Conservation (phyloP, 2,113 vertebrate species). For the Vanacampus margaritifer region DNA sequence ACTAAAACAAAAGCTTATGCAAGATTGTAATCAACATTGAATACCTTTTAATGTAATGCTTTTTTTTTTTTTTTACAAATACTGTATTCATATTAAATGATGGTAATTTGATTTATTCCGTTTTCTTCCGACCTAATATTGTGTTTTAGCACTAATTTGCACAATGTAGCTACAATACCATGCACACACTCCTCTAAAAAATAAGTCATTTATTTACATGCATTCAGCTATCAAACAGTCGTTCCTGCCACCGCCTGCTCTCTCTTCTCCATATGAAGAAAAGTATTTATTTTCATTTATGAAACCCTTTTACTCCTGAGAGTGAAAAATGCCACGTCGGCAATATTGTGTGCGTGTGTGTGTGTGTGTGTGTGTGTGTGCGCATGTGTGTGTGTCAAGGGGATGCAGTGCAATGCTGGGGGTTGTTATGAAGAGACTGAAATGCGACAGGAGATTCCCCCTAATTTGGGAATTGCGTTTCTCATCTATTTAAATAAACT, state of each 20-base stretch:
- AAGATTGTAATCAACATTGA: not conserved
- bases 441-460: conserved; percentile 67
- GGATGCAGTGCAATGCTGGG: conserved; percentile 57
- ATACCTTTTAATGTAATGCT: too few species aligned
- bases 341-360: conserved; percentile 48
- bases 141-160: conserved; percentile 21
- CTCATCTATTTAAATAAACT: conserved; percentile 74
- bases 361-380: conserved; percentile 30
- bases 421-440: conserved; percentile 72
- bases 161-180: conserved; percentile 12
- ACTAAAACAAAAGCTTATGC: too few species aligned
- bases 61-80: too few species aligned
- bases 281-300: conserved; percentile 78
- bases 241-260: conserved; percentile 44
- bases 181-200: conserved; percentile 14
- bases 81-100: not conserved
- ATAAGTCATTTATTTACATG: conserved; percentile 39
- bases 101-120: not conserved
- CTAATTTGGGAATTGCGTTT: conserved; percentile 70
- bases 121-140: not conserved
- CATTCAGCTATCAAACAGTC: conserved; percentile 55
- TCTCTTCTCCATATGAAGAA: conserved; percentile 58
- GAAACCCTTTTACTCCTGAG: conserved; percentile 68
- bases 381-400: conserved; percentile 43
- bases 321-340: conserved; percentile 61